These are phyloP conservation scores for Mamestra configurata DNA, from an alignment of 1,140 invertebrate species.

Conservation along the genomic window DNA sequence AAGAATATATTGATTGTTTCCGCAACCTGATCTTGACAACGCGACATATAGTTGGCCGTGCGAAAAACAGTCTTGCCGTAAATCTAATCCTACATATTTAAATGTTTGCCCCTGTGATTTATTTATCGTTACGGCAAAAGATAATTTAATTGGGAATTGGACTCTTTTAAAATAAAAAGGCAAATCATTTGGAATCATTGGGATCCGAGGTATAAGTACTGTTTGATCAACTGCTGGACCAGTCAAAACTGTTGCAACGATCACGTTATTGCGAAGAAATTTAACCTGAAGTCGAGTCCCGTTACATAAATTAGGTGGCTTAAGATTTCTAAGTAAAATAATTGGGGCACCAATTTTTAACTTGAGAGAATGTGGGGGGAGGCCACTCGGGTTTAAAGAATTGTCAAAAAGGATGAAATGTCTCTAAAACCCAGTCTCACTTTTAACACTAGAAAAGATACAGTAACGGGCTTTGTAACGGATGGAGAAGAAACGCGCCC, in stretches of 20 bases:
- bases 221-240: conserved; percentile 57
- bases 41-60: conserved; percentile 58
- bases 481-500: too few species aligned
- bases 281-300: conserved; percentile 55
- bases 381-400: too few species aligned
- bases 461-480: too few species aligned
- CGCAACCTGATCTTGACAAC: conserved; percentile 55
- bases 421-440: too few species aligned
- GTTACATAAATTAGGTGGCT: too few species aligned
- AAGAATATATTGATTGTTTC: conserved; percentile 60
- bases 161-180: conserved; percentile 60
- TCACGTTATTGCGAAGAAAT: conserved; percentile 59
- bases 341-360: too few species aligned
- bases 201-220: conserved; percentile 55
- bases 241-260: conserved; percentile 47
- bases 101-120: conserved; percentile 64
- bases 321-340: too few species aligned
- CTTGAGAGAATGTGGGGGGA: too few species aligned
- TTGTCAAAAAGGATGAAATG: too few species aligned
- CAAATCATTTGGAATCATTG: conserved; percentile 57
- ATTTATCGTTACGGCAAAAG: conserved; percentile 57
- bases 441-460: too few species aligned
- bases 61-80: conserved; percentile 58
- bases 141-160: conserved; percentile 59
- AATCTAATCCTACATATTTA: conserved; percentile 59